These are phyloP conservation scores for Phytoseiulus persimilis DNA, from an alignment of 2,888 invertebrate genomes.

Conservation along the genomic window DNA sequence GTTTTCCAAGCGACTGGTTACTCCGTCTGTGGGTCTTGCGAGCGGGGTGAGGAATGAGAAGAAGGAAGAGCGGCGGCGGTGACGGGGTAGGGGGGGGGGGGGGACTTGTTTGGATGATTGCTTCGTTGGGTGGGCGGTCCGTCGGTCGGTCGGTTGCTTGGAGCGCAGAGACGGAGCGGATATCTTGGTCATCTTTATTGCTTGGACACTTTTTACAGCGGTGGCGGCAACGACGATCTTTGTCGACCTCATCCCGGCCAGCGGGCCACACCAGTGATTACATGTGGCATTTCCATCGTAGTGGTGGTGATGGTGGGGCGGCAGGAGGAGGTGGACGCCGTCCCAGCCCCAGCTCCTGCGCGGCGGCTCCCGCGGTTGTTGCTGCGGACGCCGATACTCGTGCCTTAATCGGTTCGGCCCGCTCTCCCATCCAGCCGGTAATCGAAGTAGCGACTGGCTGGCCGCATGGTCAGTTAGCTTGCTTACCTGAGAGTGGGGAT, in stretches of 20 bases:
- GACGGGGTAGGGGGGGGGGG: background rate
- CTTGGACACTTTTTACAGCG: conserved; percentile 5
- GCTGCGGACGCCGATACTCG: background rate
- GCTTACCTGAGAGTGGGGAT: background rate
- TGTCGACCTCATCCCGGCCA: background rate
- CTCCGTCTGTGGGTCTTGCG: background rate
- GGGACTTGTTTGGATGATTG: background rate
- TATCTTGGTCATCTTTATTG: conserved; percentile 5
- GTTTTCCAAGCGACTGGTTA: conserved; percentile 5
- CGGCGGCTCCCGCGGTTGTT: background rate
- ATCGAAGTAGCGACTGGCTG: background rate
- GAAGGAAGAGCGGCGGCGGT: no score
- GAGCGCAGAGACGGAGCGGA: background rate
- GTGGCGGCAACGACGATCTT: background rate
- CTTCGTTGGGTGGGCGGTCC: background rate
- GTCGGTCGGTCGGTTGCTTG: background rate
- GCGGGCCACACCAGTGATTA: background rate
- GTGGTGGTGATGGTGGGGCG: background rate
- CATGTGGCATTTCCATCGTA: background rate
- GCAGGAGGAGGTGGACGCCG: background rate
- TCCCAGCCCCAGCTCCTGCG: background rate
- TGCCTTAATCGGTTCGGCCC: background rate
- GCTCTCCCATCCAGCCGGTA: background rate
- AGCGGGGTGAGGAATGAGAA: background rate
- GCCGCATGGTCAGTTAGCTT: background rate